These are phyloP conservation scores for Falco rusticolus DNA, from an alignment of 2,797 vertebrate species.

Conservation along the genomic window DNA sequence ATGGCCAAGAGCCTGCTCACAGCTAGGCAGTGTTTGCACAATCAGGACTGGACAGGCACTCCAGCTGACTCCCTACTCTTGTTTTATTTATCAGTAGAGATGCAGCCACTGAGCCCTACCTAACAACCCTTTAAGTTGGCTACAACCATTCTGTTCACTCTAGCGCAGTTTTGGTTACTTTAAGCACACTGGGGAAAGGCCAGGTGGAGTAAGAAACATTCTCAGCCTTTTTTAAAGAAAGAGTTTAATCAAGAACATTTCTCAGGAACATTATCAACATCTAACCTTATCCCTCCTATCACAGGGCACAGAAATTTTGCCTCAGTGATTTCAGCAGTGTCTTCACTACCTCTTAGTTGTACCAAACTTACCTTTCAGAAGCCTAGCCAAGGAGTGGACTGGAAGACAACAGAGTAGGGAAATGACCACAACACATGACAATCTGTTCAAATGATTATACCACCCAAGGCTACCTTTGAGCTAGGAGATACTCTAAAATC, in stretches of 20 bases:
- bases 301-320: not conserved
- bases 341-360: not conserved
- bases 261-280: not conserved
- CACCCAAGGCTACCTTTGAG: not conserved
- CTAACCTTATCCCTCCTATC: not conserved
- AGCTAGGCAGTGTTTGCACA: not conserved
- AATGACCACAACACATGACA: not conserved
- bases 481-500: not conserved
- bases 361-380: not conserved
- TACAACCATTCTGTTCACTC: not conserved
- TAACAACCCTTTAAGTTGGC: not conserved
- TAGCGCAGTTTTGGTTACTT: conserved; percentile 5
- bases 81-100: conserved; percentile 13
- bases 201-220: not conserved
- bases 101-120: not conserved
- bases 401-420: not conserved
- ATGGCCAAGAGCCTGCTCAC: not conserved
- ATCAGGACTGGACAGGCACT: not conserved
- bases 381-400: not conserved
- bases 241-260: not conserved
- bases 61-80: not conserved
- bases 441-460: not conserved
- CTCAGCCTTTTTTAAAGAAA: not conserved
- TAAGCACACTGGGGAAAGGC: not conserved
- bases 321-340: not conserved